phyloP scores from a whole-genome alignment of 2,113 vertebrate genomes.

The Zapornia atra region DNA sequence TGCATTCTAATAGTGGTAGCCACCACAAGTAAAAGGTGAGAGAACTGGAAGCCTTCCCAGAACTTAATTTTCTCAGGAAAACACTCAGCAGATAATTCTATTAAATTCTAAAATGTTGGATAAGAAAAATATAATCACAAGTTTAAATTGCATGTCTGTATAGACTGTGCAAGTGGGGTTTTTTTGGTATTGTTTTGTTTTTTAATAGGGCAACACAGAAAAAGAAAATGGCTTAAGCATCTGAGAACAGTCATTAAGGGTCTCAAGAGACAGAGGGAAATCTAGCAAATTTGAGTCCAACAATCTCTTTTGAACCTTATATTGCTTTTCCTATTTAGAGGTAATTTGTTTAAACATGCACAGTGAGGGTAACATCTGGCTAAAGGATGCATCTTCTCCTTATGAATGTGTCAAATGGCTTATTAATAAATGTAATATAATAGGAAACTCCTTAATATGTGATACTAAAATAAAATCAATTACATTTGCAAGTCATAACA shows the following conservation, averaged over 20 bases:
- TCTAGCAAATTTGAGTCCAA: background rate
- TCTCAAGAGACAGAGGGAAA: background rate
- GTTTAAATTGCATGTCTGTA: background rate
- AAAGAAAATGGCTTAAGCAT: background rate
- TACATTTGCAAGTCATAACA: background rate
- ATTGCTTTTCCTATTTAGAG: background rate
- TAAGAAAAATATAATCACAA: conserved; percentile 13
- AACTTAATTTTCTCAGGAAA: conserved; percentile 27
- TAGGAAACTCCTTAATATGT: background rate
- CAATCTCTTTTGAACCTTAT: background rate
- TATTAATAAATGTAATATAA: conserved; percentile 11
- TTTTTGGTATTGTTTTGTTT: background rate
- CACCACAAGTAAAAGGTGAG: conserved; percentile 3
- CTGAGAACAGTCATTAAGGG: background rate
- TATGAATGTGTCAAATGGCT: background rate
- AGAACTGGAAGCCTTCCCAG: conserved; percentile 34
- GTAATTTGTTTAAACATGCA: conserved; percentile 5
- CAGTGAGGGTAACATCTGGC: background rate
- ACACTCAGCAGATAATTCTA: conserved; percentile 40
- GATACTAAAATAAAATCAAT: background rate
- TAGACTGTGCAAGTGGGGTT: background rate
- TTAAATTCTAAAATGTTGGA: conserved; percentile 3
- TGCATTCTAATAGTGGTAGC: background rate
- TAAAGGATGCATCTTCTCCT: background rate
- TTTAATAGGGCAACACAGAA: background rate